These are phyloP conservation scores for Chydorus sphaericus DNA, from an alignment of 2,888 invertebrate genomes.

Conservation along the genomic window DNA sequence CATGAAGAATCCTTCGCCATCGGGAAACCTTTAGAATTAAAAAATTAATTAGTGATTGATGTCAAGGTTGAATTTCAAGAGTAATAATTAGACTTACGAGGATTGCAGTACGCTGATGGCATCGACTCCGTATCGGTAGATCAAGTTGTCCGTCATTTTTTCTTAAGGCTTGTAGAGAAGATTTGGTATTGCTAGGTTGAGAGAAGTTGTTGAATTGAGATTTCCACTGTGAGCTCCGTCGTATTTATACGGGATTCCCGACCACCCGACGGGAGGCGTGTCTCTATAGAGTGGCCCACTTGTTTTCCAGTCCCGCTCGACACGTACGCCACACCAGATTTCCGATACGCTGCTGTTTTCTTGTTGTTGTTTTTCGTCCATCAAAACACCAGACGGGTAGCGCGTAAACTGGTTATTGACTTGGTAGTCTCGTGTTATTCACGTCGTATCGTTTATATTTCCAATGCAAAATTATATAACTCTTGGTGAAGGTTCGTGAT, in stretches of 20 bases:
- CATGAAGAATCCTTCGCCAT: slow-evolving; percentile 30
- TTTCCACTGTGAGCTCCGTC: too few relatives aligned
- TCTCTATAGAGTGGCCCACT: too few relatives aligned
- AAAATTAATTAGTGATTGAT: background rate
- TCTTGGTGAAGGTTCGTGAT: too few relatives aligned
- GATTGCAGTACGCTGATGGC: slow-evolving; percentile 9
- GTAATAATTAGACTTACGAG: slow-evolving; percentile 4
- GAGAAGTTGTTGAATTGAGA: background rate
- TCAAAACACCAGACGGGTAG: background rate
- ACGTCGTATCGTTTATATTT: too few relatives aligned
- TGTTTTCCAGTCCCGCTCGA: too few relatives aligned
- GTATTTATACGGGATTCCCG: background rate
- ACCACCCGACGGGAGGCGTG: too few relatives aligned
- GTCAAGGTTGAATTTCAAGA: background rate
- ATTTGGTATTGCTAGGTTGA: background rate
- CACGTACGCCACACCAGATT: background rate
- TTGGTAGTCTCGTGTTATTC: too few relatives aligned
- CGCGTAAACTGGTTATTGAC: too few relatives aligned
- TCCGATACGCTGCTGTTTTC: background rate
- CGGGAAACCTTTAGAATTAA: slow-evolving; percentile 29
- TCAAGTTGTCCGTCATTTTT: background rate
- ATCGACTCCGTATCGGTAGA: slow-evolving; percentile 6
- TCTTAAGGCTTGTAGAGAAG: background rate
- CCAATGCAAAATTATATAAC: too few relatives aligned
- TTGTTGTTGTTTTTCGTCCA: background rate